Base-by-base conservation (phyloP, 2,113 vertebrate species). In the Excalfactoria chinensis region DNA sequence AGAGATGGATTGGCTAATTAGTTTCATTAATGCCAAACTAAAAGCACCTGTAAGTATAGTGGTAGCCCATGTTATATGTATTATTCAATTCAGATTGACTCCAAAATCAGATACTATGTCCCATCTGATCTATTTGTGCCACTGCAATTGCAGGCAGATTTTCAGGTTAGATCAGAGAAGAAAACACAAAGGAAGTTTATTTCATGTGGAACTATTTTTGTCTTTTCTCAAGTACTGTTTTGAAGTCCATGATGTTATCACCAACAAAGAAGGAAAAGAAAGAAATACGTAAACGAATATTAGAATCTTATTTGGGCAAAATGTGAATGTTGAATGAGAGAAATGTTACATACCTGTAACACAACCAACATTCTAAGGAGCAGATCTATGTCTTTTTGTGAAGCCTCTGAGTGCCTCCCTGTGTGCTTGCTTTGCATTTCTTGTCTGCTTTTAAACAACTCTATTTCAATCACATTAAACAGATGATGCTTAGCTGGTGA, bases 391-490 rank as follows among this genome's bases (percentile, higher is more conserved):
- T 68, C 66, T 86, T 34, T 34, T 76, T 72, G 86, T 82, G 72
- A 92, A 88, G 37, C 23, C 62, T 14, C 34, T 67, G 70, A 84
- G 41, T 86, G 26, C 53, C 26, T 89, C 70, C 81, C 56, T 81
- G 26, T 86, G 46, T 69, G 6, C 46, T 86, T 92, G 51, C 25
- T 86, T 77, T 56, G 43, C 77, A 53, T 78, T 95, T 86, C 84
- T 92, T 81, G 32, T 35, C 66, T 89, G 26, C 75, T 78, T 81
- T 81, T 89, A 84, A 90, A 88, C 46, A 92, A 17, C 35, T 87
- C 16, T 40, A n/a, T 90, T 92, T 84, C 58, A 75, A 37, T 86
- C 22, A 78, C 53, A 86, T 81, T 14, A 86, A 86, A 84, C 78
- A 90, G 84, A 93, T 90, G 4, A 60, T 84, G 72, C 73, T 75